Evolutionary conservation across 2,888 invertebrate genomes (phyloP), one percentile per base, ranked within the genome.

Genomic region (Stegana nigrithorax): DNA sequence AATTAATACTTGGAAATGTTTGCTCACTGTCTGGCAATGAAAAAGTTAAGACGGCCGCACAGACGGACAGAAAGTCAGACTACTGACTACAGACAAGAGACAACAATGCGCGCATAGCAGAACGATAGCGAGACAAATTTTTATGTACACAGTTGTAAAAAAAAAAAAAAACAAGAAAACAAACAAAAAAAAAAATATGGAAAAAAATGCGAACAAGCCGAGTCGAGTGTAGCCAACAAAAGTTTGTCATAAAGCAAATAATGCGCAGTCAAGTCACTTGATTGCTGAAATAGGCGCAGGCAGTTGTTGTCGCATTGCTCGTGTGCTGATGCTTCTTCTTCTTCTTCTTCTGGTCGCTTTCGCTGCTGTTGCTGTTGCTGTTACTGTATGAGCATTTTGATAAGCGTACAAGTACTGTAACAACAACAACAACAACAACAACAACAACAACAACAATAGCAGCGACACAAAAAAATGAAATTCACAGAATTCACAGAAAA

Each of bases 1-100:
- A 82, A 81, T 81, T 81, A 81, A 80, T 81, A 81, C 80, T 71
- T 72, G 74, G 75, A 73, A 78, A 81, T 82, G 78, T 81, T 81
- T 81, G 81, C 73, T 73, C 80, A 78, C 68, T 70, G 81, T 81
- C 81, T 81, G 82, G 81, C 76, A 78, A 76, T 79, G 80, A 74
- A 81, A 79, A 79, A 78, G 81, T 72, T 73, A 69, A 77, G 65
- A 51, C 59, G 26, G 25, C 44, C 2, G 19, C 12, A 4, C 50
- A 50, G 26, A 23, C 50, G 8, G n/a, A 10, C 50, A 21, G 4
- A 39, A n/a, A 12, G 32, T 4, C 32, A n/a, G 32, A 32, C 32
- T 8, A 23, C 2, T 19, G 21, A 23, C 23, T 7, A 21, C 8
- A 32, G 8, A 32, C 2, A n/a, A 32, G 39, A 14, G 25, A 47